phyloP scores from a whole-genome alignment of 2,113 vertebrate species.

The Tyrannus savana region DNA sequence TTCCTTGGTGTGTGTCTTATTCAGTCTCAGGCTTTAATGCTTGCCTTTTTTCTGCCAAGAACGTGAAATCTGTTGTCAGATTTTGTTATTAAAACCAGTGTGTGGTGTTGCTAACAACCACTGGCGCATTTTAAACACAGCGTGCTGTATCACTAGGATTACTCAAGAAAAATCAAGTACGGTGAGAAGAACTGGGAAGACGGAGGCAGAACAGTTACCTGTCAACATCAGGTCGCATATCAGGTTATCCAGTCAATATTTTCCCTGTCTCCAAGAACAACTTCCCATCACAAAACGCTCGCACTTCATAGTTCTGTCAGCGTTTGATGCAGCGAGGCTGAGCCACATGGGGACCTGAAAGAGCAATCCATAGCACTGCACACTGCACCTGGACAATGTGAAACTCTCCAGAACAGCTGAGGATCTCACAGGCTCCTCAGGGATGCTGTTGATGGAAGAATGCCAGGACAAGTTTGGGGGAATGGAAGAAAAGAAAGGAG shows the following conservation, averaged over 20 bases:
- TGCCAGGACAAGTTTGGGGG: background rate
- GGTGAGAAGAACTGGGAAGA: background rate
- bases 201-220: background rate
- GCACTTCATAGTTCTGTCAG: background rate
- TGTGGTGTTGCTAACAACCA: background rate
- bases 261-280: background rate
- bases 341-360: background rate
- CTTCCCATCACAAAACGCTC: background rate
- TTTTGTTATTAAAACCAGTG: background rate
- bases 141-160: background rate
- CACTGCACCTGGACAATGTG: background rate
- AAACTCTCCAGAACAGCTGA: background rate
- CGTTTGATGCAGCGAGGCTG: background rate
- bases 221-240: background rate
- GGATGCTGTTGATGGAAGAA: background rate
- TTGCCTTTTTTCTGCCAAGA: background rate
- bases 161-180: background rate
- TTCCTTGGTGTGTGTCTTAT: background rate
- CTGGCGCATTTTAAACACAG: background rate
- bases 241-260: background rate
- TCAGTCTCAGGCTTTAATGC: background rate
- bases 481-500: background rate
- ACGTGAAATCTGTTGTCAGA: background rate
- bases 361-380: background rate
- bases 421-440: background rate